Evolutionary conservation across 2,888 invertebrate species (phyloP).

Genomic region (Agrochola litura): DNA sequence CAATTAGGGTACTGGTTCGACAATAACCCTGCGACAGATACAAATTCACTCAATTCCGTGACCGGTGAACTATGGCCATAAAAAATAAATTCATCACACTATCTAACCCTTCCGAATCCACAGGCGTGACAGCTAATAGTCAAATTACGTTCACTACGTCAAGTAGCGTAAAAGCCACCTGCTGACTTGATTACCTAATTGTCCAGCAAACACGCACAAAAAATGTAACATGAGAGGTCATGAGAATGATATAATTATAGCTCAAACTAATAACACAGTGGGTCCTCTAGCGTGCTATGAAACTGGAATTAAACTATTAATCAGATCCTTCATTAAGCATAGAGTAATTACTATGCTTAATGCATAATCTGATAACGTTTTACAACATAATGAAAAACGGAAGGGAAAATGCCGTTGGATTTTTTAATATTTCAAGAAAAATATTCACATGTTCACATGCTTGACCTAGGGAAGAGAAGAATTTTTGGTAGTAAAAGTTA

Average conservation of each 20-base stretch:
- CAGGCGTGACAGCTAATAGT: constrained; percentile 28
- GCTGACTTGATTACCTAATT: constrained; percentile 57
- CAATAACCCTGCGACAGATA: too few relatives aligned
- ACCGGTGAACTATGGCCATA: background rate
- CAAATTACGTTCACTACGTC: constrained; percentile 35
- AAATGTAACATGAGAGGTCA: constrained; percentile 49
- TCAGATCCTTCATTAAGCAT: constrained; percentile 54
- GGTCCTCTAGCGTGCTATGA: constrained; percentile 47
- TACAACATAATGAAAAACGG: constrained; percentile 41
- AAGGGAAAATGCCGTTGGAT: background rate
- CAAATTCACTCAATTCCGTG: background rate
- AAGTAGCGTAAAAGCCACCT: constrained; percentile 53
- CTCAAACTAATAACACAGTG: constrained; percentile 34
- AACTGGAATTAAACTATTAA: constrained; percentile 52
- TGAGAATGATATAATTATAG: constrained; percentile 54
- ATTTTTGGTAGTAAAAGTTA: too few relatives aligned
- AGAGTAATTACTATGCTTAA: constrained; percentile 51
- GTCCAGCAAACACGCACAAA: constrained; percentile 57
- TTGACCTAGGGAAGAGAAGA: too few relatives aligned
- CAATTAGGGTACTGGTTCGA: too few relatives aligned
- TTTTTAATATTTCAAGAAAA: background rate
- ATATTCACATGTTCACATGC: background rate
- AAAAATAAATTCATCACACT: background rate
- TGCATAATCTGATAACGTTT: constrained; percentile 50
- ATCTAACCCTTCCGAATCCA: constrained; percentile 21